Conservation (phyloP, 2,113 vertebrate species). For the Planiliza haematocheilus region DNA sequence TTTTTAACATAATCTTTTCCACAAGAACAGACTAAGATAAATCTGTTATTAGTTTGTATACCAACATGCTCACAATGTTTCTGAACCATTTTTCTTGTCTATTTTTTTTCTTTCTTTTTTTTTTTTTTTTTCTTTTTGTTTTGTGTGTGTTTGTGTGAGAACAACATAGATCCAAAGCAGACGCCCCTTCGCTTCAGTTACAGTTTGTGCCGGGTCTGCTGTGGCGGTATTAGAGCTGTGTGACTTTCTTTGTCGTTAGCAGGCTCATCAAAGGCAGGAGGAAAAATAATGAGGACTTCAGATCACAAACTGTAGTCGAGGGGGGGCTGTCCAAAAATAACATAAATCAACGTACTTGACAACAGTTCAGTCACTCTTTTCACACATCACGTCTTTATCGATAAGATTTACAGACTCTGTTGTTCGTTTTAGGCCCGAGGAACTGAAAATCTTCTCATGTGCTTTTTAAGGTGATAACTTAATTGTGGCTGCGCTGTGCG, state of each 20-base stretch:
- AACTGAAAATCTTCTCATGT: slow-evolving; percentile 36
- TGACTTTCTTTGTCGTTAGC: slow-evolving; percentile 47
- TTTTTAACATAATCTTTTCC: slow-evolving; percentile 77
- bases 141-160: slow-evolving; percentile 57
- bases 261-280: slow-evolving; percentile 62
- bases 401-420: slow-evolving; percentile 46
- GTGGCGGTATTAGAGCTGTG: slow-evolving; percentile 34
- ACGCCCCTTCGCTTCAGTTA: slow-evolving; percentile 52
- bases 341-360: slow-evolving; percentile 37
- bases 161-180: slow-evolving; percentile 76
- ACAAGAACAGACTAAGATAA: slow-evolving; percentile 81
- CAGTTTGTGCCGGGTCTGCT: slow-evolving; percentile 60
- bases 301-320: slow-evolving; percentile 38
- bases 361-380: slow-evolving; percentile 45
- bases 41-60: slow-evolving; percentile 80
- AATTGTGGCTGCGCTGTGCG: slow-evolving; percentile 47
- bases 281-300: slow-evolving; percentile 39
- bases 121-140: slow-evolving; percentile 34
- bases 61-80: slow-evolving; percentile 84
- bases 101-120: slow-evolving; percentile 44
- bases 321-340: slow-evolving; percentile 42
- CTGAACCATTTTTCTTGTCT: slow-evolving; percentile 69
- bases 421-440: slow-evolving; percentile 31
- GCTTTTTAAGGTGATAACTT: slow-evolving; percentile 31
- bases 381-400: slow-evolving; percentile 43